Conservation (phyloP, 2,888 invertebrate genomes). For the Uloborus plumipes region DNA sequence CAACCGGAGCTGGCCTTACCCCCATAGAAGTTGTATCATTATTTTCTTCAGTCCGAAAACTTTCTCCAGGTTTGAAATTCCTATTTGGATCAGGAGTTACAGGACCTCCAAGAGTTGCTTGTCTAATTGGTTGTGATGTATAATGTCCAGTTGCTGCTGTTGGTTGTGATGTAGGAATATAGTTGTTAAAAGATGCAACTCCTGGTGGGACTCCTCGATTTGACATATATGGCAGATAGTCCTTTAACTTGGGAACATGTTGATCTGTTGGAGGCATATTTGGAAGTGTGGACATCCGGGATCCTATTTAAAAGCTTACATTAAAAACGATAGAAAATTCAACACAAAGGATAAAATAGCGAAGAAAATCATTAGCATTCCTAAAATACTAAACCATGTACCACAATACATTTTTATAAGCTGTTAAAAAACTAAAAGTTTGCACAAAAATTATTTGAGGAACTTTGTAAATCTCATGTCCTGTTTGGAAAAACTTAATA, state of each 20-base stretch:
- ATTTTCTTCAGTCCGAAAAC: slow-evolving; percentile 21
- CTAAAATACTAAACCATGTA: neutral
- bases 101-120: slow-evolving; percentile 42
- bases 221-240: slow-evolving; percentile 85
- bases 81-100: slow-evolving; percentile 18
- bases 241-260: slow-evolving; percentile 81
- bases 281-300: slow-evolving; percentile 20
- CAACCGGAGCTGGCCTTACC: slow-evolving; percentile 66
- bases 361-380: neutral
- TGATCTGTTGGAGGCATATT: slow-evolving; percentile 13
- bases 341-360: too few species aligned
- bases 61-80: slow-evolving; percentile 41
- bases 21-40: slow-evolving; percentile 40
- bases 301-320: slow-evolving; percentile 18
- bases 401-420: too few species aligned
- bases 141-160: neutral
- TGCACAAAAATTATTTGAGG: neutral
- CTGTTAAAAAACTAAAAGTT: too few species aligned
- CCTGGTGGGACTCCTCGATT: slow-evolving; percentile 20
- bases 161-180: slow-evolving; percentile 10
- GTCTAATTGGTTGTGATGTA: slow-evolving; percentile 28
- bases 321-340: neutral
- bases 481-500: too few species aligned
- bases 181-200: slow-evolving; percentile 12
- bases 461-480: too few species aligned